phyloP scores from a whole-genome alignment of 2,888 invertebrate genomes.

The Eupithecia vulgata region DNA sequence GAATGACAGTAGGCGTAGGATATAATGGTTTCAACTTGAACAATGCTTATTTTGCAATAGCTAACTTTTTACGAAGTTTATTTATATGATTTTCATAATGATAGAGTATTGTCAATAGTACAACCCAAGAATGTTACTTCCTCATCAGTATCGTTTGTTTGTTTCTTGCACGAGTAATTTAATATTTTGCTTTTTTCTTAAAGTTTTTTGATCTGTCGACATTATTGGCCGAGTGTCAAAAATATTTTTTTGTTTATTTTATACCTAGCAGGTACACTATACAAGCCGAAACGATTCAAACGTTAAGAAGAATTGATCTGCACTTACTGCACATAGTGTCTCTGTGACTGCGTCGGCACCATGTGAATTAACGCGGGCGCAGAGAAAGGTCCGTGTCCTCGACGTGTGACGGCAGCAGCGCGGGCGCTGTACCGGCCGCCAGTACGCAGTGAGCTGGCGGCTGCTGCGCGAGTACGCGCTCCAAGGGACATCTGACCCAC shows the following conservation, averaged over 20 bases:
- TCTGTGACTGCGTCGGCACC: conserved; percentile 83
- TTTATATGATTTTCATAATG: too few relatives aligned
- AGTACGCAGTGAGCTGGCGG: conserved; percentile 93
- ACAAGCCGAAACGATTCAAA: neutral
- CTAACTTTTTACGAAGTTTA: too few relatives aligned
- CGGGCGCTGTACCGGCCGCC: conserved; percentile 94
- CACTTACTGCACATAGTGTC: conserved; percentile 76
- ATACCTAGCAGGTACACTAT: neutral
- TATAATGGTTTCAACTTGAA: too few relatives aligned
- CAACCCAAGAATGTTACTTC: too few relatives aligned
- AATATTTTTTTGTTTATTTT: neutral
- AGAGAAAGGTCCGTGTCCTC: conserved; percentile 95
- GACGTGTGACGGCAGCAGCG: conserved; percentile 94
- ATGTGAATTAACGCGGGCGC: conserved; percentile 89
- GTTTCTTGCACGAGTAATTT: too few relatives aligned
- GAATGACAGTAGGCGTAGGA: too few relatives aligned
- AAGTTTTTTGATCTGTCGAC: too few relatives aligned
- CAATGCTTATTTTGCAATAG: too few relatives aligned
- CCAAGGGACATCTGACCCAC: conserved; percentile 94
- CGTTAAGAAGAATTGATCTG: neutral
- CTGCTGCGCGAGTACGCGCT: conserved; percentile 93
- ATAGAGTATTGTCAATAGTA: too few relatives aligned
- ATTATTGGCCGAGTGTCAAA: neutral
- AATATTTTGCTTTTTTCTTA: too few relatives aligned
- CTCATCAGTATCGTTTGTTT: too few relatives aligned